phyloP scores from a whole-genome alignment of 2,888 invertebrate species.

The Nomada ferruginata region DNA sequence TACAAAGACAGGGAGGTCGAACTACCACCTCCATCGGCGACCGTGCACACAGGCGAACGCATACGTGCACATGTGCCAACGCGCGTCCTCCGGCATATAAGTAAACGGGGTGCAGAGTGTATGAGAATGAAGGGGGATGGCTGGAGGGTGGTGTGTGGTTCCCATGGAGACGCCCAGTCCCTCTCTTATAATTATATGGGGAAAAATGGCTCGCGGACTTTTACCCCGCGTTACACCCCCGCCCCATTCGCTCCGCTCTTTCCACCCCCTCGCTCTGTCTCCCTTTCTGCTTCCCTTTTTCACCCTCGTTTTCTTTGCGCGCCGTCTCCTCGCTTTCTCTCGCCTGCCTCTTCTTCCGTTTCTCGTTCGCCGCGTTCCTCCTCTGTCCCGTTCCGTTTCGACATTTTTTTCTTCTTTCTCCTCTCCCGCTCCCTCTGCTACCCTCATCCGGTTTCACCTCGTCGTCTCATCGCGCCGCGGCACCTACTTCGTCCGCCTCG shows the following conservation, averaged over 20 bases:
- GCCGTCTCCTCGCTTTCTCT: conserved; percentile 60
- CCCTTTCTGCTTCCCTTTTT: conserved; percentile 29
- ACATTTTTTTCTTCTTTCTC: background rate
- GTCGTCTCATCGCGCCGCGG: conserved; percentile 68
- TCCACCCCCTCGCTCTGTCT: conserved; percentile 47
- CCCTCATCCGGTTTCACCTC: conserved; percentile 71
- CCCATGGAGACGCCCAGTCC: conserved; percentile 82
- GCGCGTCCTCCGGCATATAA: conserved; percentile 81
- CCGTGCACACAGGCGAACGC: conserved; percentile 33
- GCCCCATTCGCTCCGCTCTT: conserved; percentile 54
- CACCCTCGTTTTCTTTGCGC: conserved; percentile 49
- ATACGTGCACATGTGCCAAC: conserved; percentile 73
- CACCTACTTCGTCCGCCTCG: conserved; percentile 73
- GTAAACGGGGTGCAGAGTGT: conserved; percentile 80
- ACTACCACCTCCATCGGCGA: conserved; percentile 56
- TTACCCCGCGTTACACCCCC: conserved; percentile 80
- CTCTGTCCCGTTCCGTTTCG: conserved; percentile 23
- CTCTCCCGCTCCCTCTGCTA: conserved; percentile 28
- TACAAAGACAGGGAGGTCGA: conserved; percentile 21
- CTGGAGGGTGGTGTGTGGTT: conserved; percentile 80
- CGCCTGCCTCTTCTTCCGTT: conserved; percentile 45
- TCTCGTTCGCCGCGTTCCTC: conserved; percentile 48
- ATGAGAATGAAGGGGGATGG: conserved; percentile 70
- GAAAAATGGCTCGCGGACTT: conserved; percentile 84
- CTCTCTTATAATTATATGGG: conserved; percentile 84